Evolutionary conservation across 2,797 vertebrate species (phyloP), one percentile per base, ranked within the genome.

Genomic region (Calcarius lapponicus): DNA sequence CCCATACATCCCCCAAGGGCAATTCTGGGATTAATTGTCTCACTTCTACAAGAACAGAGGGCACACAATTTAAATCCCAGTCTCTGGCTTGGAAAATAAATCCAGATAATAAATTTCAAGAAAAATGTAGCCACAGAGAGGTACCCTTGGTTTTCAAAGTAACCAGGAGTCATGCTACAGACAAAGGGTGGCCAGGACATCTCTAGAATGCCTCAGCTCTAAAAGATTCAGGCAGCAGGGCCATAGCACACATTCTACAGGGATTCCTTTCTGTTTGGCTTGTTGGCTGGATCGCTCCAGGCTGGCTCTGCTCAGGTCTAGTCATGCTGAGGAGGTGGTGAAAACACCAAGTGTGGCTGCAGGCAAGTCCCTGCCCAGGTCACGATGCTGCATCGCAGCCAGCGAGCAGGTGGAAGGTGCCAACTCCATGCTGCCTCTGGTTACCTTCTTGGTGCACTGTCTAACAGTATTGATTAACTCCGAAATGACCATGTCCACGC

Each of bases 381-480:
- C 90, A 95, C 74, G 74, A 87, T 81, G 96, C 96, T 97, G 96
- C 26, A 47, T 94, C 10, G 62, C 93, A 96, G 97, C 96, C 96
- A 92, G 95, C 69, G 81, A 97, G 86, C 25, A 10, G 95, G 83
- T 85, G 79, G 91, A 95, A 94, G 91, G 96, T 94, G 96, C 92
- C 96, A 95, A 91, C 93, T 95, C 94, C 85, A 76, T 97, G 97
- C 95, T 42, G 78, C 91, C 85, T 96, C 74, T 21, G 91, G 97
- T 99, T 99, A 99, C 99, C 99, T 99, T 99, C 98, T 99, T 99
- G 98, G 99, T 99, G 99, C 99, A 99, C 98, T 99, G 99, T 98
- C 99, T 99, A 99, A 99, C 99, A 65, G 99, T 99, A 99, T 97
- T 99, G 99, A 99, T 99, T 99, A 99, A 99, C 98, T 99, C 99